Base-by-base conservation (phyloP, 2,113 vertebrate species). In the Gavia stellata region DNA sequence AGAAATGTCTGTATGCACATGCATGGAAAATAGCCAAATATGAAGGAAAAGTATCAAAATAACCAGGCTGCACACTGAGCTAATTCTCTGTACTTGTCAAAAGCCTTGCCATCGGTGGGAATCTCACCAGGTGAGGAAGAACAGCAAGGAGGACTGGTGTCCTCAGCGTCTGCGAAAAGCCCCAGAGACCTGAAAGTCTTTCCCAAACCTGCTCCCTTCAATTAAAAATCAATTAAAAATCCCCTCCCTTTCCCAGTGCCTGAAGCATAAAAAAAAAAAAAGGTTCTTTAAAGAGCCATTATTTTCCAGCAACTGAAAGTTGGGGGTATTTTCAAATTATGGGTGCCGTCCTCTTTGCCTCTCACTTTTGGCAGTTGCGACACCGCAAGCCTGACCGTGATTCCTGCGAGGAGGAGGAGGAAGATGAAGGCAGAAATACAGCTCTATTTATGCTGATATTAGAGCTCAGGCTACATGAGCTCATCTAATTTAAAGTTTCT, bases 401-500 rank as follows among this genome's bases (percentile, higher is more conserved):
- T 79, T 89, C 70, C 49, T 65, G 38, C 0, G 40, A 96, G 49
- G n/a, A 74, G 56, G 90, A 82, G 20, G 94, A 92, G 31, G 88
- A 79, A 50, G 85, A 62, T 19, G 88, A 93, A 93, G 84, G 84
- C 70, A 97, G 81, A 75, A 97, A 78, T 29, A 83, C 47, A 47
- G 38, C 78, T 91, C 58, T 82, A 3, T 95, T 94, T 87, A 38
- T 82, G 77, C 78, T 87, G 92, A 79, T 92, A 52, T 8, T 36
- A 91, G 77, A 91, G 95, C 78, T 81, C 70, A 7, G 53, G 81
- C 91, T 96, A 61, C 59, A 77, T 95, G 95, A 94, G 96, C 91
- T 94, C 81, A 91, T 91, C 92, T 86, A 91, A 94, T 96, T 96
- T 94, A 38, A 94, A 97, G 86, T 94, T 88, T 18, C 25, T 95